Percentiles rank a stretch among this genome's conserved stretches.
Evolutionary conservation across 2,113 vertebrate species (phyloP).

Genomic region (Salvelinus fontinalis): DNA sequence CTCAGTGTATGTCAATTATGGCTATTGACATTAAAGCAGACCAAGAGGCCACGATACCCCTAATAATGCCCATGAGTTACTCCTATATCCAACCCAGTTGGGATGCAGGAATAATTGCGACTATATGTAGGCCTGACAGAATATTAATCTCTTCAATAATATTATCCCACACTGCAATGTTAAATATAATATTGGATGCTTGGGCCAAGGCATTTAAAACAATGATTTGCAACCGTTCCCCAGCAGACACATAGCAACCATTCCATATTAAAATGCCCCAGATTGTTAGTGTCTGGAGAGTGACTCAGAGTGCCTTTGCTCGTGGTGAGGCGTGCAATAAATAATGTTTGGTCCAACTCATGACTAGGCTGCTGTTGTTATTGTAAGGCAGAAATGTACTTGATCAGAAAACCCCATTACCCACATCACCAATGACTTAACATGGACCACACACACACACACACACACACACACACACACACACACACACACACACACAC

Average conservation of each 20-base stretch:
- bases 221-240: conserved; percentile 40
- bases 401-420: neutral
- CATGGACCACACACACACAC: no score
- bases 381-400: conserved; percentile 30
- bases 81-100: no score
- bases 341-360: conserved; percentile 52
- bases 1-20: no score
- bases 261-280: conserved; percentile 60
- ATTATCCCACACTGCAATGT: conserved; percentile 12
- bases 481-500: no score
- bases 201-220: conserved; percentile 20
- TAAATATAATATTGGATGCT: conserved; percentile 1
- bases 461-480: no score
- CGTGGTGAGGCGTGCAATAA: conserved; percentile 58
- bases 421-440: no score
- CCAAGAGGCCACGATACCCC: no score
- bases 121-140: conserved; percentile 13
- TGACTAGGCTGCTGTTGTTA: conserved; percentile 26
- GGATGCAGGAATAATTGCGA: no score
- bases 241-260: conserved; percentile 22
- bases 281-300: conserved; percentile 55
- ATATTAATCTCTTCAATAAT: conserved; percentile 40
- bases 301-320: conserved; percentile 66
- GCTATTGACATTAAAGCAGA: no score
- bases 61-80: no score